Base-by-base conservation (phyloP, 2,113 vertebrate species). In the Gavialis gangeticus region DNA sequence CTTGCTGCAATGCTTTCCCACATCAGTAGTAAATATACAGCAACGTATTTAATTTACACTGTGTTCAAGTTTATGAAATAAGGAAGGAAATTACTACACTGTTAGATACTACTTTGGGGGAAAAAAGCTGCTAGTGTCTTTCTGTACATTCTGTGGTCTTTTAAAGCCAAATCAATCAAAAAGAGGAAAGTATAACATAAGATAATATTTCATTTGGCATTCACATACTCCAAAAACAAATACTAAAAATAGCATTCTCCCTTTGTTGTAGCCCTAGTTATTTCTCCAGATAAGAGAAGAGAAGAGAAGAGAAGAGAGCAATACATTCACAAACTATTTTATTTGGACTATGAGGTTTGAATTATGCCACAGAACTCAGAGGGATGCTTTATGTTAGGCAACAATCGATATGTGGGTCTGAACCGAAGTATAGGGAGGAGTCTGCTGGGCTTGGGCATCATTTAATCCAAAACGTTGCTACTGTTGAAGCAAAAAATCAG, bases 131-230 rank as follows among this genome's bases (percentile, higher is more conserved):
- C 89, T 91, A 81, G 85, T 91, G 83, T 94, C 88, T 94, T 90
- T 90, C 82, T 91, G 69, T 46, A 96, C 89, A 79, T 82, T 82
- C 86, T 67, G 75, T 91, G 80, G 75, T 81, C 92, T 90, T 96
- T 95, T 93, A 91, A 97, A 94, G 79, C 69, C 93, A 96, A 90
- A 96, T 92, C 91, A 94, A 96, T 90, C 75, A 83, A 96, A 59
- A 83, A 87, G 59, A 71, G 71, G 87, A 82, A 80, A 93, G 63
- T 88, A 71, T 79, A 88, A 82, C 56, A 87, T 58, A 64, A 75
- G 46, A 56, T 58, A 93, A 71, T 63, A 88, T 30, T 89, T 76
- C 56, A 85, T 89, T 95, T 87, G 86, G 30, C 46, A 87, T 90
- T 85, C 85, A 84, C 79, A 79, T 80, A 92, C 37, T 85, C 5